phyloP scores from a whole-genome alignment of 1,140 invertebrate species.

The Solenopsis fugax region DNA sequence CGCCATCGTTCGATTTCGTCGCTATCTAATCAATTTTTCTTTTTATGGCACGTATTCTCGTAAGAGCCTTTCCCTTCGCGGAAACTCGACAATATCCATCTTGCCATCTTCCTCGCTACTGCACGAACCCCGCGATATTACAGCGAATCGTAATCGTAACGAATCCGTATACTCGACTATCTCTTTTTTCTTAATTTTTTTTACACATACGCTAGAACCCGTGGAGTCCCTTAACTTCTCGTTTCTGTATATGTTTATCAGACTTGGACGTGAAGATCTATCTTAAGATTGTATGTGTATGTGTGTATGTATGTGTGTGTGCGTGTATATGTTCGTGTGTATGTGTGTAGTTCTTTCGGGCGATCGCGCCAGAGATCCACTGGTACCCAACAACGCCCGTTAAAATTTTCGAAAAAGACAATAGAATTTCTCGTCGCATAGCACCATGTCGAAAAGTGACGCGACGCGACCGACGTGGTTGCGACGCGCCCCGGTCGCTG shows the following conservation, averaged over 20 bases:
- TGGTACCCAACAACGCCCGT: slow-evolving; percentile 55
- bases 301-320: neutral
- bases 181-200: slow-evolving; percentile 17
- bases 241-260: slow-evolving; percentile 52
- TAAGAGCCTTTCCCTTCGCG: slow-evolving; percentile 63
- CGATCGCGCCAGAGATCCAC: slow-evolving; percentile 49
- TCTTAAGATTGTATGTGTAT: slow-evolving; percentile 36
- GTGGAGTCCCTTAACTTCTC: slow-evolving; percentile 44
- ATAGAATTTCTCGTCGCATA: slow-evolving; percentile 63
- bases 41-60: slow-evolving; percentile 78
- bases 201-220: slow-evolving; percentile 52
- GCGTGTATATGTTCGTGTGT: neutral
- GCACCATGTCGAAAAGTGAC: slow-evolving; percentile 59
- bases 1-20: slow-evolving; percentile 73
- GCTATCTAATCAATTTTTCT: slow-evolving; percentile 76
- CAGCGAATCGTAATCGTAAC: slow-evolving; percentile 54
- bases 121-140: slow-evolving; percentile 30
- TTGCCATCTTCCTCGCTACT: slow-evolving; percentile 13
- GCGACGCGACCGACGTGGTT: slow-evolving; percentile 10
- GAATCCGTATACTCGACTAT: slow-evolving; percentile 19
- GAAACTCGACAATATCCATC: slow-evolving; percentile 48
- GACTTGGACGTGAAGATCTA: slow-evolving; percentile 69
- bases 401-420: slow-evolving; percentile 45
- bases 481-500: slow-evolving; percentile 22
- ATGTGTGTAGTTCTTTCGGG: slow-evolving; percentile 43